These are phyloP conservation scores for Zoanthus sansibaricus DNA, from an alignment of 92 coral and sea anemone genomes.

Conservation along the genomic window DNA sequence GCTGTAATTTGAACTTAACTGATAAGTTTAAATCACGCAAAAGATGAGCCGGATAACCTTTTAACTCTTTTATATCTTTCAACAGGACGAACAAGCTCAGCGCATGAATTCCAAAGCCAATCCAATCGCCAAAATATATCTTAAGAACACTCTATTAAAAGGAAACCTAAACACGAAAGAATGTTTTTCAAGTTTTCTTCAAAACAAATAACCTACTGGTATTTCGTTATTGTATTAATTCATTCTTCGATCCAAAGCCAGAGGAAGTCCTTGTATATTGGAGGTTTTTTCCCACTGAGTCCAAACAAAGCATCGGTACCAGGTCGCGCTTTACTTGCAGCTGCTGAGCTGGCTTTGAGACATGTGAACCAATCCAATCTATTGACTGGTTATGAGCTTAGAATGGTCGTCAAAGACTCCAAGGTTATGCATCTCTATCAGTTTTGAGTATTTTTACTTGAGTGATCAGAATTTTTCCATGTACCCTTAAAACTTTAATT, in stretches of 20 bases:
- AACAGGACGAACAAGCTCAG: constrained; percentile 1
- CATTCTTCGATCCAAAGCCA: constrained; percentile 31
- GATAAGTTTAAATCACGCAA: neutral
- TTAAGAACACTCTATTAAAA: neutral
- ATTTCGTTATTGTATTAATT: neutral
- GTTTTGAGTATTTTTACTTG: neutral
- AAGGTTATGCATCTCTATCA: constrained; percentile 68
- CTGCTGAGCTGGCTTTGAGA: constrained; percentile 84
- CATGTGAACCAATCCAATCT: constrained; percentile 85
- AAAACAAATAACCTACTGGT: constrained; percentile 15
- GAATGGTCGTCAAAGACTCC: constrained; percentile 82
- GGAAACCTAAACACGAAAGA: neutral
- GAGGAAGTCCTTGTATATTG: constrained; percentile 71
- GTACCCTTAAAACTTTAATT: too few relatives aligned
- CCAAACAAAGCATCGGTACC: constrained; percentile 98
- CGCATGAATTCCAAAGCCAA: neutral
- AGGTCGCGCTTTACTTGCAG: constrained; percentile 79
- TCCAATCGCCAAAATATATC: neutral
- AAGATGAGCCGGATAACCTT: too few relatives aligned
- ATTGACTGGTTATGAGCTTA: constrained; percentile 71
- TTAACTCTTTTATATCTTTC: neutral
- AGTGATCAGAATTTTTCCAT: too few relatives aligned
- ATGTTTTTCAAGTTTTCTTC: constrained; percentile 1
- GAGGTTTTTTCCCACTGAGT: constrained; percentile 90
- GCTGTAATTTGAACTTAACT: neutral